phyloP scores from a whole-genome alignment of 2,113 vertebrate species.

The Microcebus tavaratra region DNA sequence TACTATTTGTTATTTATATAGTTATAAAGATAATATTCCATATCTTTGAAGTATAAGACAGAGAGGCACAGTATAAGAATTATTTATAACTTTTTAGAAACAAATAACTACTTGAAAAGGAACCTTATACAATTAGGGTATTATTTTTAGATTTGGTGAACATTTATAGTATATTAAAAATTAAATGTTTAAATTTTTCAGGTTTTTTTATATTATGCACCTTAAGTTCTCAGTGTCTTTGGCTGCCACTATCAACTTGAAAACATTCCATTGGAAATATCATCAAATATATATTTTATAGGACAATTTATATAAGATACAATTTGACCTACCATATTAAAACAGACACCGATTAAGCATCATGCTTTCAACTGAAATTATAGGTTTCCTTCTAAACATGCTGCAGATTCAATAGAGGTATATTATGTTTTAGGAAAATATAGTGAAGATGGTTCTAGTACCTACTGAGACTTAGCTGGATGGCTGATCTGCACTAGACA shows the following conservation, averaged over 20 bases:
- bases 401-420: conserved; percentile 66
- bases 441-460: background rate
- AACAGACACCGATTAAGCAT: conserved; percentile 68
- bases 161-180: conserved; percentile 77
- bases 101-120: conserved; percentile 78
- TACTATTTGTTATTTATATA: conserved; percentile 61
- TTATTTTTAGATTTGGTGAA: conserved; percentile 81
- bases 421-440: conserved; percentile 45
- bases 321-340: conserved; percentile 65
- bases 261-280: conserved; percentile 70
- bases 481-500: background rate
- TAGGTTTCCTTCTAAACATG: conserved; percentile 58
- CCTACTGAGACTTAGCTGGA: background rate
- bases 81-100: conserved; percentile 74
- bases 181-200: conserved; percentile 79
- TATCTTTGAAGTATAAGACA: conserved; percentile 61
- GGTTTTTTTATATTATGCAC: conserved; percentile 77
- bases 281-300: conserved; percentile 64
- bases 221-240: conserved; percentile 79
- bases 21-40: conserved; percentile 31
- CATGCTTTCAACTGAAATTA: conserved; percentile 51
- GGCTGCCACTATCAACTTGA: conserved; percentile 63
- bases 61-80: conserved; percentile 58
- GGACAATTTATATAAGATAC: conserved; percentile 58
- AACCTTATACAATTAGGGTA: conserved; percentile 67